A percentile compares a stretch with the other conserved stretches of the same genome.
Conservation (phyloP, 2,888 invertebrate genomes). For the Aradus depressus region DNA sequence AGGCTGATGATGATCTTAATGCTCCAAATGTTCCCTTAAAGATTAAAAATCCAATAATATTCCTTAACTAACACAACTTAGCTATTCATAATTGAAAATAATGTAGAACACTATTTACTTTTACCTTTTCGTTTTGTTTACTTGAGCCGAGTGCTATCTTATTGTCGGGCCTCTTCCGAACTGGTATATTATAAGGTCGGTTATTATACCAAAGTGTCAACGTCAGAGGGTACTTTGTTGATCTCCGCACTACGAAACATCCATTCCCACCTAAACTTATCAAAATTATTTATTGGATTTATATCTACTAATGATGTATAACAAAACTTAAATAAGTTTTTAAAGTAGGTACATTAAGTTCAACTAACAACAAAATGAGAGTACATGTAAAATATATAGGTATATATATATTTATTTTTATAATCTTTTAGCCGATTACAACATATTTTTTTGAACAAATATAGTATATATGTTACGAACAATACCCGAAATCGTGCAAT, state of each 20-base stretch:
- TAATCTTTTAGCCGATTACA: no score
- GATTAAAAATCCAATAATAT: no score
- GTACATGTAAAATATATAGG: neutral
- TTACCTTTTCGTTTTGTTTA: constrained; percentile 34
- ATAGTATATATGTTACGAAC: no score
- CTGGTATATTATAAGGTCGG: constrained; percentile 33
- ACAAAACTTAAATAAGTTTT: neutral
- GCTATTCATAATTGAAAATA: neutral
- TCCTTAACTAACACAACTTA: no score
- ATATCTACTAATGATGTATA: neutral
- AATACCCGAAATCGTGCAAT: no score
- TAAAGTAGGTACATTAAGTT: neutral
- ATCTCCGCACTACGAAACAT: constrained; percentile 32
- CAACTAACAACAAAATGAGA: neutral
- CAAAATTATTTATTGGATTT: neutral
- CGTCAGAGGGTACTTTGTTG: constrained; percentile 34
- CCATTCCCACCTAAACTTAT: constrained; percentile 31
- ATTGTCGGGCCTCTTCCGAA: constrained; percentile 33
- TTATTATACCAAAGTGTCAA: constrained; percentile 31
- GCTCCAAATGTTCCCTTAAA: no score
- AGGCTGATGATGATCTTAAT: no score
- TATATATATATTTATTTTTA: neutral
- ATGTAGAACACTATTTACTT: no score
- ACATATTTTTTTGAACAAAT: no score
- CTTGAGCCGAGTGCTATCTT: constrained; percentile 33